Base-by-base conservation (phyloP, 2,888 invertebrate species). In the Stictocephala bisonia region DNA sequence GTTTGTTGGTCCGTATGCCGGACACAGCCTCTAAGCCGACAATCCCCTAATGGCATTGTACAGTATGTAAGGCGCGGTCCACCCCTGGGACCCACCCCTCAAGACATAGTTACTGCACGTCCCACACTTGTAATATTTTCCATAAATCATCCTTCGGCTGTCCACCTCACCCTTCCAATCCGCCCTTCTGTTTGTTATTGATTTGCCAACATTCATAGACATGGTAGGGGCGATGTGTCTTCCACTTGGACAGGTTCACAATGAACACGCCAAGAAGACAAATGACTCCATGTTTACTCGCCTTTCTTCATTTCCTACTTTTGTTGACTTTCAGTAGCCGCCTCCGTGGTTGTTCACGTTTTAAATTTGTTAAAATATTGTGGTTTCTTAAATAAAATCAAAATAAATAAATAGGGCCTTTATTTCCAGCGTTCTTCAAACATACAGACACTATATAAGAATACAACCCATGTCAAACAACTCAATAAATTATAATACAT, bases 141-240 rank as follows among this genome's bases (percentile, higher is more conserved):
- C 85, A 85, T 85, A 85, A 85, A 85, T 85, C 85, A 85, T 85
- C 84, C 82, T 40, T n/a, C 29, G 44, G 18, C 60, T 27, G 44
- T 29, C 71, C 40, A 9, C n/a, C 29, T 18, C 51, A 18, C 29
- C 20, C 29, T 24, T 35, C 60, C 60, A 60, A 60, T 60, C n/a
- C 40, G 60, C 60, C 40, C 27, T 27, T 35, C 40, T 60, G 35
- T 60, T 60, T 60, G 35, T 60, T 60, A 60, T 60, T 60, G 60
- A 60, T 60, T 60, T 24, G 60, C 40, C 20, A 31, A 29, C 40
- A 1, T 6, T 60, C n/a, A n/a, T 40, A 7, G 31, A 29, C 31
- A n/a, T n/a, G n/a, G n/a, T n/a, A n/a, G n/a, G n/a, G 20, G 20
- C 20, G 40, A 20, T 35, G 6, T 22, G 35, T 40, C 40, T 60